Conservation (phyloP, 2,113 vertebrate species). For the Tricholaema leucomelas region DNA sequence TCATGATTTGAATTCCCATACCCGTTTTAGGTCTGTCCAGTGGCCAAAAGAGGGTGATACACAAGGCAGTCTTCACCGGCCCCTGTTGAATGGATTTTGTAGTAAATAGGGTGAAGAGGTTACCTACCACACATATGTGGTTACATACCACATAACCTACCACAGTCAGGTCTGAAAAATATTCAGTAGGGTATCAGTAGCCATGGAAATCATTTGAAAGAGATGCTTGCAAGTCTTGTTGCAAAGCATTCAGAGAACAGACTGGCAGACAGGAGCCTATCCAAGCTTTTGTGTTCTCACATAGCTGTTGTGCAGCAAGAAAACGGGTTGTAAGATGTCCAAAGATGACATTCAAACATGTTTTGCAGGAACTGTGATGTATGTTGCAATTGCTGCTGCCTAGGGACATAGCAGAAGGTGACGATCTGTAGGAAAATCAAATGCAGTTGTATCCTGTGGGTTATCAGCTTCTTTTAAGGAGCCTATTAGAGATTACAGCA, state of each 20-base stretch:
- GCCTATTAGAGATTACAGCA: background rate
- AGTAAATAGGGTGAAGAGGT: background rate
- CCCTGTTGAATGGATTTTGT: background rate
- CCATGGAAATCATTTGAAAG: background rate
- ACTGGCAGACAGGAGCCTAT: background rate
- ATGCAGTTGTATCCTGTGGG: background rate
- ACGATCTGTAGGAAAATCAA: background rate
- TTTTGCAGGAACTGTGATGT: background rate
- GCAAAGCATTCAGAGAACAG: background rate
- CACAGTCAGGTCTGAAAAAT: background rate
- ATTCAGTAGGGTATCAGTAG: background rate
- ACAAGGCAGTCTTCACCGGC: background rate
- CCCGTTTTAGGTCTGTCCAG: background rate
- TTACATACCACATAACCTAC: rapidly evolving
- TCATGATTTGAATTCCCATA: background rate
- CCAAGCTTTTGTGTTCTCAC: background rate
- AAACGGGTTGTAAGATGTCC: rapidly evolving
- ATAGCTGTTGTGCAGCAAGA: background rate
- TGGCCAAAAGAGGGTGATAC: background rate
- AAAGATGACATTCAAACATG: background rate
- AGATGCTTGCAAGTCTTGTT: background rate
- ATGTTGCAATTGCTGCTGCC: background rate
- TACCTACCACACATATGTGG: too few species aligned
- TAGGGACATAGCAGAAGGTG: background rate
- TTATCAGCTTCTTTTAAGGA: background rate